Evolutionary conservation across 2,113 vertebrate genomes (phyloP).

Genomic region (Pollachius pollachius): DNA sequence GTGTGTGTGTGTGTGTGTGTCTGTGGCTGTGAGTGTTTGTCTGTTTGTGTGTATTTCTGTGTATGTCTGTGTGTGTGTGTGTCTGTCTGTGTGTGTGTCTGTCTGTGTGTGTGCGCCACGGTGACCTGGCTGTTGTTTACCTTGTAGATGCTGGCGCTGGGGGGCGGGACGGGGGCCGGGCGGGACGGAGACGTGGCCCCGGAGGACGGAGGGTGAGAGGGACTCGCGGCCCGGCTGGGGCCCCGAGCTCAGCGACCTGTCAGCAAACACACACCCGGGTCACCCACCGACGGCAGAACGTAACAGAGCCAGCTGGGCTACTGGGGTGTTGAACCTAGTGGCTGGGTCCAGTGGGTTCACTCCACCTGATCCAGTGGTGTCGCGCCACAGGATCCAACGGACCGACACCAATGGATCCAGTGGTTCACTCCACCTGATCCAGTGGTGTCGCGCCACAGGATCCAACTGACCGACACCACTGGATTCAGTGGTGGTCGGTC

Average conservation of each 20-base stretch:
- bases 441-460: too few relatives aligned
- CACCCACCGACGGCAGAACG: background rate
- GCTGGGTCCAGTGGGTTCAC: too few relatives aligned
- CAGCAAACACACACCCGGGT: background rate
- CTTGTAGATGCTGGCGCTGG: constrained; percentile 68
- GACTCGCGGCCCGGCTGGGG: constrained; percentile 42
- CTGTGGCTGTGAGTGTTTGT: background rate
- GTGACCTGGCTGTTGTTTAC: constrained; percentile 36
- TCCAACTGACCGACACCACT: too few relatives aligned
- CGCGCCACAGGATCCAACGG: too few relatives aligned
- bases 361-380: too few relatives aligned
- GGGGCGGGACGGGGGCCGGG: constrained; percentile 48
- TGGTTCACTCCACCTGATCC: too few relatives aligned
- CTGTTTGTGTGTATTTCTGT: background rate
- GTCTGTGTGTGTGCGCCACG: background rate
- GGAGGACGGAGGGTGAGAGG: constrained; percentile 44
- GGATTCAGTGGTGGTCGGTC: too few relatives aligned
- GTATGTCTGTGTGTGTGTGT: background rate
- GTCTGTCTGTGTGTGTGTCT: background rate
- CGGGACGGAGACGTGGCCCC: constrained; percentile 49
- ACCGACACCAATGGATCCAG: too few relatives aligned
- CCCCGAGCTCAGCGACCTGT: constrained; percentile 66
- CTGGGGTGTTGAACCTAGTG: background rate
- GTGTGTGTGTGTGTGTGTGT: background rate
- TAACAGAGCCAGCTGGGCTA: background rate